Percentiles rank a stretch among this genome's conserved stretches.
phyloP scores from a whole-genome alignment of 2,888 invertebrate species.

The Erebia epiphron region DNA sequence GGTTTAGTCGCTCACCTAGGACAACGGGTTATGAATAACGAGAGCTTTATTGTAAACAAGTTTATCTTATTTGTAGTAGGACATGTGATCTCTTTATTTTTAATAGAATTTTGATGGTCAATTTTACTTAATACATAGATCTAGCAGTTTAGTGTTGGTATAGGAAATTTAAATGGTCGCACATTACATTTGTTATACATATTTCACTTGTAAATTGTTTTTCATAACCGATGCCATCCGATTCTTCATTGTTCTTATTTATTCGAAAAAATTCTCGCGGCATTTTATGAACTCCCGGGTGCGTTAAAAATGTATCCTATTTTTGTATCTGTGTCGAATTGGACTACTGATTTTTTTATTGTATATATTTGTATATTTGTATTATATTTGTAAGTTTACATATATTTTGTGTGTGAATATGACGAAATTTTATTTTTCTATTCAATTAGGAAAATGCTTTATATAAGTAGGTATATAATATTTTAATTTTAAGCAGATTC shows the following conservation, averaged over 20 bases:
- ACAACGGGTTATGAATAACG: conserved; percentile 52
- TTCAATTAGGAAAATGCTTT: conserved; percentile 28
- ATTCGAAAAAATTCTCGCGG: conserved; percentile 23
- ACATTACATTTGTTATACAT: conserved; percentile 60
- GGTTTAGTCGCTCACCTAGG: no score
- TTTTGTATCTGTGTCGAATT: conserved; percentile 24
- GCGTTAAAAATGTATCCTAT: conserved; percentile 31
- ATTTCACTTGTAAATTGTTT: conserved; percentile 49
- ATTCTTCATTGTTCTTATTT: conserved; percentile 36
- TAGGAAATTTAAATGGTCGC: conserved; percentile 60
- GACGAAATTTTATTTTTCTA: conserved; percentile 31
- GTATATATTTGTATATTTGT: conserved; percentile 75
- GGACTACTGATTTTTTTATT: conserved; percentile 44
- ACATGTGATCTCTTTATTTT: conserved; percentile 81
- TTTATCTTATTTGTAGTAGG: conserved; percentile 77
- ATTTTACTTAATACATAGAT: conserved; percentile 81
- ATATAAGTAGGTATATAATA: conserved; percentile 18
- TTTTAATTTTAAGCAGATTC: conserved; percentile 21
- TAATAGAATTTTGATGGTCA: conserved; percentile 81
- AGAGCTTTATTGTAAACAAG: conserved; percentile 76
- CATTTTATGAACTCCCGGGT: conserved; percentile 57
- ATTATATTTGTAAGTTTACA: conserved; percentile 50
- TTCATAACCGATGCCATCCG: conserved; percentile 64
- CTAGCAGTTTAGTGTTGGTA: conserved; percentile 69
- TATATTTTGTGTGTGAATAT: conserved; percentile 38